These are phyloP conservation scores for Eupithecia tripunctaria DNA, from an alignment of 2,888 invertebrate genomes.

Conservation along the genomic window DNA sequence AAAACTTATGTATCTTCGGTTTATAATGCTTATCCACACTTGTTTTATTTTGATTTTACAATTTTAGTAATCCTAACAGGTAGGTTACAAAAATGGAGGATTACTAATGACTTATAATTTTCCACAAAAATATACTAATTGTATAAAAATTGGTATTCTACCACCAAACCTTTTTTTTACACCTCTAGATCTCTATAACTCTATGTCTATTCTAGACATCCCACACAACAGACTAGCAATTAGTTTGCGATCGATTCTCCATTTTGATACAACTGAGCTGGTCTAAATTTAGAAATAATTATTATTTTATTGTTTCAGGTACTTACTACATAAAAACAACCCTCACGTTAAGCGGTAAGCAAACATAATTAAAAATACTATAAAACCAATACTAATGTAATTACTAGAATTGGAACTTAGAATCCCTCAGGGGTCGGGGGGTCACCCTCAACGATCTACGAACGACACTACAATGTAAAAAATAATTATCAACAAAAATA, in stretches of 20 bases:
- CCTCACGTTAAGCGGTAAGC: not conserved
- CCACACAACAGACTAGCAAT: not conserved
- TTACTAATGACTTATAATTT: too few relatives aligned
- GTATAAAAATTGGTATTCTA: not conserved
- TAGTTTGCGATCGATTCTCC: not conserved
- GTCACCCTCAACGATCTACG: not conserved
- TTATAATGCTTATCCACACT: too few relatives aligned
- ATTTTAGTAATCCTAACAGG: not conserved
- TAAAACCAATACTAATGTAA: not conserved
- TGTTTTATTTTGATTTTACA: not conserved
- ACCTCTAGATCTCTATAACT: not conserved
- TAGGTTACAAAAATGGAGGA: too few relatives aligned
- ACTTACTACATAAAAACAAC: not conserved
- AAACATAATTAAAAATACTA: not conserved
- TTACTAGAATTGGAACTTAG: too few relatives aligned
- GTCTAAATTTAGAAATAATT: not conserved
- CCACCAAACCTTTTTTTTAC: not conserved
- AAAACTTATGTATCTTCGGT: too few relatives aligned
- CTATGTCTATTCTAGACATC: conserved; percentile 1
- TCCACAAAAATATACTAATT: too few relatives aligned
- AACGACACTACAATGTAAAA: not conserved
- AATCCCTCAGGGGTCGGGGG: too few relatives aligned
- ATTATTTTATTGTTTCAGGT: conserved; percentile 4
- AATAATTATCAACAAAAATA: too few relatives aligned
- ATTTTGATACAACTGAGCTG: not conserved